Percentiles rank a stretch among this genome's conserved stretches.
Conservation (phyloP, 2,888 invertebrate genomes). For the Helleia helle region DNA sequence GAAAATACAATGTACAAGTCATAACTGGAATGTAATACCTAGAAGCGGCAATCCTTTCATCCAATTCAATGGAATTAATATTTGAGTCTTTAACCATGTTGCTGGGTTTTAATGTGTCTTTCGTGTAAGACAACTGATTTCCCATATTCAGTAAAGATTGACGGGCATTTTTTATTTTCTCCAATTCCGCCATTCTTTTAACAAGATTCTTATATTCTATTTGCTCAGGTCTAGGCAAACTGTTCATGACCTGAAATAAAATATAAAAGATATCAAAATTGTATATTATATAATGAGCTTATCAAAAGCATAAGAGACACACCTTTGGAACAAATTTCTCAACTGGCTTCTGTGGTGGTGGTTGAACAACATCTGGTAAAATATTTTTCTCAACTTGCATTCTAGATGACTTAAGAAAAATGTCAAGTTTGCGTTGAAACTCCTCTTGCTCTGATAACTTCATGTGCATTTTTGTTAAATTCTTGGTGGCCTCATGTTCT, state of each 20-base stretch:
- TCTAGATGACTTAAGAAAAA: slow-evolving; percentile 57
- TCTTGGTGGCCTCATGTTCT: slow-evolving; percentile 66
- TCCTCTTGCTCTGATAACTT: slow-evolving; percentile 55
- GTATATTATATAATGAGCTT: no score
- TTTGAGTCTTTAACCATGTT: slow-evolving; percentile 32
- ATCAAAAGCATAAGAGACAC: no score
- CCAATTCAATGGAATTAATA: slow-evolving; percentile 30
- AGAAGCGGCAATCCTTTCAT: slow-evolving; percentile 52
- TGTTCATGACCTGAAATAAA: slow-evolving; percentile 38
- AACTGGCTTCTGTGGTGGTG: slow-evolving; percentile 34
- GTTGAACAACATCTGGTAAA: slow-evolving; percentile 41
- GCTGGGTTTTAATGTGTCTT: slow-evolving; percentile 51
- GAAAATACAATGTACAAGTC: not conserved
- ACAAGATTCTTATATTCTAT: slow-evolving; percentile 63
- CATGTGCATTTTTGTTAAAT: slow-evolving; percentile 66
- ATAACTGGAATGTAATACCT: slow-evolving; percentile 44
- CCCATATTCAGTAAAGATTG: slow-evolving; percentile 35
- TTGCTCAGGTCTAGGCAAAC: slow-evolving; percentile 64
- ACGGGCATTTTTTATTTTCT: slow-evolving; percentile 59
- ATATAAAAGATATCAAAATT: no score
- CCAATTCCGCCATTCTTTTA: slow-evolving; percentile 63
- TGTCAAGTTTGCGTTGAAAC: slow-evolving; percentile 60
- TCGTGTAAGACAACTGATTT: slow-evolving; percentile 24
- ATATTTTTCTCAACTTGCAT: slow-evolving; percentile 51
- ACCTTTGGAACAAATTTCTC: slow-evolving; percentile 64